Percentiles rank a stretch among this genome's conserved stretches.
Conservation (phyloP, 2,113 vertebrate genomes). For the Naja naja region DNA sequence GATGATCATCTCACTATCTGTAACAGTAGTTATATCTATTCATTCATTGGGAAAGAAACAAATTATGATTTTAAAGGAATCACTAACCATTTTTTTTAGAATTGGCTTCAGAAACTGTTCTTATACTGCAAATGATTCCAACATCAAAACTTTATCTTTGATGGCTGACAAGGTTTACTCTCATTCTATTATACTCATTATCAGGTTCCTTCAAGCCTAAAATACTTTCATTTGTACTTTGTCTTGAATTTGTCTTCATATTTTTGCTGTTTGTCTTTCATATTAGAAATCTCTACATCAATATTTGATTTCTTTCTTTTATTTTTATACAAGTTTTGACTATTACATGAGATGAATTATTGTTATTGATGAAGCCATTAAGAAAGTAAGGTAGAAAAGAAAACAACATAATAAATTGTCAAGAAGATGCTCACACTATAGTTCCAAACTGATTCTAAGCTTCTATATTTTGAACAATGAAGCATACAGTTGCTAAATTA, state of each 20-base stretch:
- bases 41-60: not conserved
- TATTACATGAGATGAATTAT: not conserved
- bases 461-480: not conserved
- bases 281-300: not conserved
- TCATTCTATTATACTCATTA: slow-evolving; percentile 10
- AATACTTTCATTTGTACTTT: not conserved
- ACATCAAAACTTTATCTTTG: not conserved
- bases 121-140: slow-evolving; percentile 11
- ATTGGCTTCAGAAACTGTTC: not conserved
- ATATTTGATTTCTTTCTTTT: slow-evolving; percentile 2
- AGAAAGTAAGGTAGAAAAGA: not conserved
- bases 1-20: not conserved
- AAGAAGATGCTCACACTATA: not conserved
- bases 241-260: slow-evolving; percentile 1
- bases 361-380: not conserved
- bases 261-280: not conserved
- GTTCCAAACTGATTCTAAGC: not conserved
- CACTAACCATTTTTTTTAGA: slow-evolving; percentile 4
- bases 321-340: not conserved
- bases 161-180: not conserved
- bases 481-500: not conserved
- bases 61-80: not conserved
- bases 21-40: not conserved
- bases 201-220: not conserved
- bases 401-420: not conserved